A percentile compares a stretch with the other conserved stretches of the same genome.
These are phyloP conservation scores for Cephus sareptanus DNA, from an alignment of 2,888 invertebrate genomes.

Conservation along the genomic window DNA sequence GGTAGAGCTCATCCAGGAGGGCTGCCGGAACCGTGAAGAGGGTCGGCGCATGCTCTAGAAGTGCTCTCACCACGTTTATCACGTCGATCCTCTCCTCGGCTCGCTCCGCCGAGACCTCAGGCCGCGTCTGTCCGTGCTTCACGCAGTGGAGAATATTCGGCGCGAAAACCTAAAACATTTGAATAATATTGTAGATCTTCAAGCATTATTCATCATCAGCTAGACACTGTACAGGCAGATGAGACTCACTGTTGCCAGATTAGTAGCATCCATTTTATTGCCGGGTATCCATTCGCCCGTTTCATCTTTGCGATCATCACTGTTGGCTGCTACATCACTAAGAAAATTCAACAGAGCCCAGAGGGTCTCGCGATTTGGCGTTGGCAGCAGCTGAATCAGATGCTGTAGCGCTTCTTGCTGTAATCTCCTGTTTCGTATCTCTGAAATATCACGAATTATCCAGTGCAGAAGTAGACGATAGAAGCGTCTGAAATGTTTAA, in stretches of 20 bases:
- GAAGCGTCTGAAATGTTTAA: not conserved
- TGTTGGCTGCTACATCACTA: conserved; percentile 78
- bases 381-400: conserved; percentile 86
- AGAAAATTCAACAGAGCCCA: conserved; percentile 85
- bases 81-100: conserved; percentile 87
- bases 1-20: conserved; percentile 86
- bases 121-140: conserved; percentile 70
- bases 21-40: conserved; percentile 84
- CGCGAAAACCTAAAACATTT: conserved; percentile 76
- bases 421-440: conserved; percentile 83
- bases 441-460: conserved; percentile 66
- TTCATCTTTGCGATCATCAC: conserved; percentile 74
- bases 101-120: conserved; percentile 73
- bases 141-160: conserved; percentile 91
- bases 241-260: conserved; percentile 79
- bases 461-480: not conserved
- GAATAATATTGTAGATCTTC: not conserved
- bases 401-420: conserved; percentile 87
- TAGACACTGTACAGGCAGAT: not conserved
- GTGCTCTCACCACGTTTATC: conserved; percentile 86
- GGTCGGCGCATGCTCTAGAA: conserved; percentile 79
- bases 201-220: not conserved
- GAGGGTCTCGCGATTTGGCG: conserved; percentile 90
- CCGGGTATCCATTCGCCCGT: conserved; percentile 75
- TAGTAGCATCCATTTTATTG: conserved; percentile 94